Evolutionary conservation across 2,113 vertebrate genomes (phyloP).

Genomic region (Eleginops maclovinus): DNA sequence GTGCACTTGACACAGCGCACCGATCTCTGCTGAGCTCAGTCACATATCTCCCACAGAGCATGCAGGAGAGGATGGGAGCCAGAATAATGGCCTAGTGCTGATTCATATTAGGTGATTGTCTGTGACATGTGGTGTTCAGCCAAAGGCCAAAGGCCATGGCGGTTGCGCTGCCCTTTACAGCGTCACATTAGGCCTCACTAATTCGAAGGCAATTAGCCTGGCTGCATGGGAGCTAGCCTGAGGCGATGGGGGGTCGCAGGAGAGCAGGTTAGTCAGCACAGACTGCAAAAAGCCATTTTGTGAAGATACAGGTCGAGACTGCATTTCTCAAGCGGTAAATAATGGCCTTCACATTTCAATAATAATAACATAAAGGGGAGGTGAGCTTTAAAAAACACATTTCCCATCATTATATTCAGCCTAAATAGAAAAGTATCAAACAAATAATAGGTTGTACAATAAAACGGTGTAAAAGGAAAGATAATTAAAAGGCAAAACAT

Average conservation of each 20-base stretch:
- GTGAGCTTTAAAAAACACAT: conserved; percentile 19
- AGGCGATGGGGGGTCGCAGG: conserved; percentile 56
- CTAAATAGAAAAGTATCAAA: neutral
- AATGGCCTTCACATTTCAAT: conserved; percentile 33
- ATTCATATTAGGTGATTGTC: conserved; percentile 73
- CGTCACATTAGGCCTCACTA: conserved; percentile 72
- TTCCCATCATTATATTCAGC: conserved; percentile 13
- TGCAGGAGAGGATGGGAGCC: conserved; percentile 36
- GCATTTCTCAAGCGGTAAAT: conserved; percentile 26
- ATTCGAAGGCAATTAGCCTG: conserved; percentile 76
- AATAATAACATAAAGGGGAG: conserved; percentile 13
- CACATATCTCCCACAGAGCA: conserved; percentile 41
- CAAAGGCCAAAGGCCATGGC: conserved; percentile 75
- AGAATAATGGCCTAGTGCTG: conserved; percentile 60
- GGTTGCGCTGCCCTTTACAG: conserved; percentile 67
- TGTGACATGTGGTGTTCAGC: conserved; percentile 67
- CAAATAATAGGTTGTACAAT: neutral
- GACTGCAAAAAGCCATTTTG: conserved; percentile 33
- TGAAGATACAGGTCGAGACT: conserved; percentile 22
- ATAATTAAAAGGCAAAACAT: conserved; percentile 23
- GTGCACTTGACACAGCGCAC: conserved; percentile 57
- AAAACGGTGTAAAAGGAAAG: conserved; percentile 29
- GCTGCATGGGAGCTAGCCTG: conserved; percentile 58
- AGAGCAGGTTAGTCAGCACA: conserved; percentile 55
- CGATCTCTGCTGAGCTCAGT: conserved; percentile 32